Conservation (phyloP, 2,888 invertebrate genomes). For the Spodoptera exigua region DNA sequence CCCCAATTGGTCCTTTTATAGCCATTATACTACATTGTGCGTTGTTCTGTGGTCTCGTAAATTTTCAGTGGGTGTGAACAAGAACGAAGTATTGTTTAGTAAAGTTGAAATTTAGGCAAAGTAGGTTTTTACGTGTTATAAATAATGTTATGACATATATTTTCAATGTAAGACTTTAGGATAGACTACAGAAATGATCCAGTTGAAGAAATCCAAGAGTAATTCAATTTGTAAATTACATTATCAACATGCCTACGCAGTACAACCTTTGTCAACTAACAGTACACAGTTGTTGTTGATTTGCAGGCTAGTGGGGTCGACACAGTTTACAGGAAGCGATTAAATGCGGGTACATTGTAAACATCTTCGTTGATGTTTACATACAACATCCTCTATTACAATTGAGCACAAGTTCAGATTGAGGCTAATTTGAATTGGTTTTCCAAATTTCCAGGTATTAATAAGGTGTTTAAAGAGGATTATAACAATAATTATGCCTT, state of each 20-base stretch:
- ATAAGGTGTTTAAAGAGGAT: no score
- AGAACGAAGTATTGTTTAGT: constrained; percentile 35
- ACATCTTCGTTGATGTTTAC: constrained; percentile 64
- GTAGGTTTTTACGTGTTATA: constrained; percentile 18
- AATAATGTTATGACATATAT: constrained; percentile 8
- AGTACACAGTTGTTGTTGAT: constrained; percentile 33
- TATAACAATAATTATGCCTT: no score
- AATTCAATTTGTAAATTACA: constrained; percentile 12
- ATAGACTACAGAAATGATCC: constrained; percentile 2
- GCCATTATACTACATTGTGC: constrained; percentile 26
- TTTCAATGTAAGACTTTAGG: constrained; percentile 18
- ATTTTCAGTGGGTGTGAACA: constrained; percentile 30
- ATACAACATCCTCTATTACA: constrained; percentile 26
- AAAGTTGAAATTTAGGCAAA: constrained; percentile 22
- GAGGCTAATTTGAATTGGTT: constrained; percentile 10
- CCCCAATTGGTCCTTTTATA: constrained; percentile 39
- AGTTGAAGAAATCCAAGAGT: not conserved
- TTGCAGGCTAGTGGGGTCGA: constrained; percentile 36
- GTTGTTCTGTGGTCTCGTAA: constrained; percentile 46
- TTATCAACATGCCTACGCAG: not conserved
- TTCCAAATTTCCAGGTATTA: no score
- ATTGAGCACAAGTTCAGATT: constrained; percentile 26
- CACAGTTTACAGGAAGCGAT: constrained; percentile 58
- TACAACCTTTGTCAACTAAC: constrained; percentile 18
- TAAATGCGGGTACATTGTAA: constrained; percentile 69